These are phyloP conservation scores for Trichogramma evanescens DNA, from an alignment of 2,888 invertebrate genomes.

Conservation along the genomic window DNA sequence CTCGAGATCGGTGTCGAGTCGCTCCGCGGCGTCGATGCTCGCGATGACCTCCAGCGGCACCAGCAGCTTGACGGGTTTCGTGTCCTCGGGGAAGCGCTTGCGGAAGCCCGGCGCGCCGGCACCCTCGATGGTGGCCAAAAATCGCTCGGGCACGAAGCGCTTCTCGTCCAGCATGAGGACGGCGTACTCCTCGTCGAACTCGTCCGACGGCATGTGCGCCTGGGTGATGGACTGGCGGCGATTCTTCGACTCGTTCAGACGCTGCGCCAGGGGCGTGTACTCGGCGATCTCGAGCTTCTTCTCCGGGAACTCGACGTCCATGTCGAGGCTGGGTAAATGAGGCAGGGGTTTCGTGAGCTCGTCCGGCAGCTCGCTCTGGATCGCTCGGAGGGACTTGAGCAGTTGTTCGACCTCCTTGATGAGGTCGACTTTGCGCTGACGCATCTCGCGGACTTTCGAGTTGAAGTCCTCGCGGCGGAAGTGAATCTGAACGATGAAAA, in stretches of 20 bases:
- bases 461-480: conserved; percentile 51
- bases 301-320: conserved; percentile 56
- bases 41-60: conserved; percentile 28
- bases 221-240: not conserved
- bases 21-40: conserved; percentile 23
- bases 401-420: conserved; percentile 27
- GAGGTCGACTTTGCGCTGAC: conserved; percentile 33
- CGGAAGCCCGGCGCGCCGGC: not conserved
- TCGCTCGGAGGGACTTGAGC: conserved; percentile 32
- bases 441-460: conserved; percentile 32
- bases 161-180: conserved; percentile 33
- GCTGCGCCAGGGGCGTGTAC: conserved; percentile 32
- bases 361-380: conserved; percentile 57
- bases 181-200: conserved; percentile 34
- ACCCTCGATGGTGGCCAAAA: not conserved
- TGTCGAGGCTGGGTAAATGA: conserved; percentile 48
- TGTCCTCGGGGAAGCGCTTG: conserved; percentile 12
- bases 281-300: conserved; percentile 50
- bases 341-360: conserved; percentile 48
- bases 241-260: conserved; percentile 29
- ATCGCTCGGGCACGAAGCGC: not conserved
- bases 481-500: conserved; percentile 40
- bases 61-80: not conserved
- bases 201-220: not conserved
- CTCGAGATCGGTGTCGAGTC: conserved; percentile 39